Evolutionary conservation across 2,888 invertebrate genomes (phyloP).

Genomic region (Tenthredo livida): DNA sequence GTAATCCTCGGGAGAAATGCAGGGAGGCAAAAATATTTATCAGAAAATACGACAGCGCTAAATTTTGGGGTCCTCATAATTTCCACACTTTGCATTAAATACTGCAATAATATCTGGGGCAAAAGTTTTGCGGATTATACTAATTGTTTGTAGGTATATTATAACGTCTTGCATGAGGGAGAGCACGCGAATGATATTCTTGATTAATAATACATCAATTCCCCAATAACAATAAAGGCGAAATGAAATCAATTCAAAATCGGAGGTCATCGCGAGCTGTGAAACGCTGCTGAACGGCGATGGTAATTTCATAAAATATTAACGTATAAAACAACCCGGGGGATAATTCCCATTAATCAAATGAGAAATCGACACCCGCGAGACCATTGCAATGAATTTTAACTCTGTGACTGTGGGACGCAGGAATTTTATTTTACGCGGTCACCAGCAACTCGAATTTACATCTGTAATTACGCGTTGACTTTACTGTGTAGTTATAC

Average conservation of each 20-base stretch:
- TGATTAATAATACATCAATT: background rate
- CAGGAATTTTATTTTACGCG: constrained; percentile 16
- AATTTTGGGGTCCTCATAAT: background rate
- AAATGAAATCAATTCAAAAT: constrained; percentile 4
- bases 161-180: background rate
- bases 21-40: background rate
- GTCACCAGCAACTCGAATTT: background rate
- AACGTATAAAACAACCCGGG: constrained; percentile 17
- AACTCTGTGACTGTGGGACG: constrained; percentile 14
- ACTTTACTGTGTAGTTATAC: background rate
- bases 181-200: background rate
- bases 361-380: constrained; percentile 50
- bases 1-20: background rate
- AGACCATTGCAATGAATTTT: constrained; percentile 33
- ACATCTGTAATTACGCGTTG: constrained; percentile 28
- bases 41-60: background rate
- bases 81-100: background rate
- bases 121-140: too few species aligned
- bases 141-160: too few species aligned
- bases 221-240: background rate
- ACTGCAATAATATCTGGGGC: background rate
- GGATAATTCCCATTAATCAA: constrained; percentile 48
- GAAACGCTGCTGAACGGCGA: background rate
- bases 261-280: constrained; percentile 8
- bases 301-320: constrained; percentile 21